Conservation (phyloP, 2,113 vertebrate genomes). For the Rynchops niger region DNA sequence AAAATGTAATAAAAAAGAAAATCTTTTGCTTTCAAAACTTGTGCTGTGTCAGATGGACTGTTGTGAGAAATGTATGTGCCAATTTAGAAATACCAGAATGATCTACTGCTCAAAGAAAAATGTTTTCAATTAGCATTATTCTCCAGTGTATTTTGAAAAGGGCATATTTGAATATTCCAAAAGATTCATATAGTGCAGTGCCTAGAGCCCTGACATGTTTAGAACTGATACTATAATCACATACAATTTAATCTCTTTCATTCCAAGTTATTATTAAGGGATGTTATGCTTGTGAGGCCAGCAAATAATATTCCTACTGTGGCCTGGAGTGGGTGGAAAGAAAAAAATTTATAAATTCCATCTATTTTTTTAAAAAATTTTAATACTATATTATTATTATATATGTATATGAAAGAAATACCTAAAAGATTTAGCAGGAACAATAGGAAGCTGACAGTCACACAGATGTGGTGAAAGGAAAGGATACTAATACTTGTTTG, state of each 20-base stretch:
- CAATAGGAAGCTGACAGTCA: not conserved
- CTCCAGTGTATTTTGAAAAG: conserved; percentile 5
- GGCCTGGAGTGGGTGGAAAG: not conserved
- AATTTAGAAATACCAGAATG: not conserved
- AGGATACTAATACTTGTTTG: not conserved
- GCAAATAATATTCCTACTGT: not conserved
- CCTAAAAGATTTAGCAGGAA: not conserved
- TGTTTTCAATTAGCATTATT: conserved; percentile 11
- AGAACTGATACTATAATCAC: conserved; percentile 2
- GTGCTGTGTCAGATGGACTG: not conserved
- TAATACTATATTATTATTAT: not conserved
- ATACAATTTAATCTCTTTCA: conserved; percentile 26
- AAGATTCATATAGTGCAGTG: not conserved
- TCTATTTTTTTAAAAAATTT: not conserved
- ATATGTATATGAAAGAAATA: not conserved
- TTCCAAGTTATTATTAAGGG: conserved; percentile 13
- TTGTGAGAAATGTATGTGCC: not conserved
- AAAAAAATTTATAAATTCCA: not conserved
- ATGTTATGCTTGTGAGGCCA: not conserved
- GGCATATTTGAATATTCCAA: not conserved
- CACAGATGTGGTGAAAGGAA: not conserved
- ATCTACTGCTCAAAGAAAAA: not conserved
- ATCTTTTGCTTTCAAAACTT: not conserved
- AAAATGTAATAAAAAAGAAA: not conserved
- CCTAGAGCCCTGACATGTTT: conserved; percentile 14